Evolutionary conservation across 2,113 vertebrate genomes (phyloP).

Genomic region (Bettongia penicillata): DNA sequence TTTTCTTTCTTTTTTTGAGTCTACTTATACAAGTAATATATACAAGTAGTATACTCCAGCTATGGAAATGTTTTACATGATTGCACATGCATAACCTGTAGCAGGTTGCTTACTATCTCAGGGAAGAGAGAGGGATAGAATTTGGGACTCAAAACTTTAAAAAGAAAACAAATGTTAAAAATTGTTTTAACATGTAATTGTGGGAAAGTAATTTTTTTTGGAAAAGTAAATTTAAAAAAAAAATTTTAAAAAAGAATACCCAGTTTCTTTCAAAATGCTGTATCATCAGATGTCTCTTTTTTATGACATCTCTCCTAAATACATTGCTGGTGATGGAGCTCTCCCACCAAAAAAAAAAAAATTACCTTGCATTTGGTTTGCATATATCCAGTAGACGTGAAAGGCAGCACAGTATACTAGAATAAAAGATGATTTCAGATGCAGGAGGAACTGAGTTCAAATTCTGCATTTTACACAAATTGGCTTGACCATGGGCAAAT

Average conservation of each 20-base stretch:
- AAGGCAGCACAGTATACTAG: neutral
- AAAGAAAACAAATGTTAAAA: neutral
- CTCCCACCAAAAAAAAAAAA: neutral
- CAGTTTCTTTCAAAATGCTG: neutral
- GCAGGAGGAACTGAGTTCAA: neutral
- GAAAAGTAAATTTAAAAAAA: neutral
- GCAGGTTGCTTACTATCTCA: no score
- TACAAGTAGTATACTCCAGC: no score
- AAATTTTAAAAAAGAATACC: neutral
- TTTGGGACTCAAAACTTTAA: neutral
- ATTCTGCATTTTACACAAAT: neutral
- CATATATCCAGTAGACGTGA: neutral
- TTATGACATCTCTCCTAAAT: neutral
- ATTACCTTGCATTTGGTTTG: neutral
- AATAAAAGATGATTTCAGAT: neutral
- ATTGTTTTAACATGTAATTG: neutral
- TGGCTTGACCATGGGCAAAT: neutral
- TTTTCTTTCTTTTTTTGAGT: no score
- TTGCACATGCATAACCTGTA: no score
- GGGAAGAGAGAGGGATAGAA: neutral
- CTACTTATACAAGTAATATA: no score
- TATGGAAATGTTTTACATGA: no score
- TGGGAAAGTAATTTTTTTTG: neutral
- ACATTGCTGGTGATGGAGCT: neutral
- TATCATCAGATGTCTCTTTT: neutral